Conservation (phyloP, 2,113 vertebrate genomes). For the Lepus americanus region DNA sequence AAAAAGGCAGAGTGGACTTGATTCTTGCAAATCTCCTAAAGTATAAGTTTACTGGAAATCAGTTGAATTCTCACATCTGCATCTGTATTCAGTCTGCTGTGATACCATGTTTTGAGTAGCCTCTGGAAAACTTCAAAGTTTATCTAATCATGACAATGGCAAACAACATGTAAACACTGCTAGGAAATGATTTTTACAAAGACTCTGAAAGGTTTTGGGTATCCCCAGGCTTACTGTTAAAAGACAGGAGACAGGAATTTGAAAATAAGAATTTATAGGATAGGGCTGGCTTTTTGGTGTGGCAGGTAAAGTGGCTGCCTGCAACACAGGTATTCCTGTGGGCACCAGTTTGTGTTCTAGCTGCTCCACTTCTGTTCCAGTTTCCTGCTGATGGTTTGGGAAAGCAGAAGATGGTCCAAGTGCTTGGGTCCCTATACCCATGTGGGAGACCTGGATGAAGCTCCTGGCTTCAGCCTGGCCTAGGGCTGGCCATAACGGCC, state of each 20-base stretch:
- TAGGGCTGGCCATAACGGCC: too few relatives aligned
- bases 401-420: too few relatives aligned
- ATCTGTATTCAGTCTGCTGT: not conserved
- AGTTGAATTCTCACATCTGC: not conserved
- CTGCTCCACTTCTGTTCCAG: too few relatives aligned
- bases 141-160: not conserved
- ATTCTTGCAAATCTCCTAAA: not conserved
- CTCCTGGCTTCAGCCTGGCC: too few relatives aligned
- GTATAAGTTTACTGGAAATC: not conserved
- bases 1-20: not conserved
- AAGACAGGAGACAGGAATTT: constrained; percentile 1
- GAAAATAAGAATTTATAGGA: not conserved
- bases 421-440: too few relatives aligned
- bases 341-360: too few relatives aligned
- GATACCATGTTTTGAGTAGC: not conserved
- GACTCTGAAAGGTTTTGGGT: not conserved
- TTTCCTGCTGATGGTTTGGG: too few relatives aligned
- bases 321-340: too few relatives aligned
- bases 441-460: too few relatives aligned
- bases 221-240: constrained; percentile 27
- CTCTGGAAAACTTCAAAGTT: constrained; percentile 9
- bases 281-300: too few relatives aligned
- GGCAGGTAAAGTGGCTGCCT: too few relatives aligned
- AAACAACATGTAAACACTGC: not conserved
- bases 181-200: not conserved